Base-by-base conservation (phyloP, 2,797 vertebrate genomes). In the Cossypha niveicapilla region DNA sequence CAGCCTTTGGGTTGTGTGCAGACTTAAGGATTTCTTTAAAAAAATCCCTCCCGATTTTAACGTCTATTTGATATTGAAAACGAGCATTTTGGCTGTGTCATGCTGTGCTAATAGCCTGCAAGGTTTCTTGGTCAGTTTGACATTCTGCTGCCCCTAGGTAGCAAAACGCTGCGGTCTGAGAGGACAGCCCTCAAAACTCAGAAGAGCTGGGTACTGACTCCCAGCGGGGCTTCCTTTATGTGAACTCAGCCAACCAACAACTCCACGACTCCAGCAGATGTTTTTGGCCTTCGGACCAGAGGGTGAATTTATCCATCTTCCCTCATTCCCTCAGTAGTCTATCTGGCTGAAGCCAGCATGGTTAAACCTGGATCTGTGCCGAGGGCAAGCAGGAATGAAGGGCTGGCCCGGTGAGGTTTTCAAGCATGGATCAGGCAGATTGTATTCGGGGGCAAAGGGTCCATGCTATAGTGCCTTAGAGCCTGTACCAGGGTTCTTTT, bases 211-310 rank as follows among this genome's bases (percentile, higher is more conserved):
- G 88, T 53, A 80, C 41, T 7, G 11, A 50, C 54, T 95, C 88
- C 94, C 96, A 83, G 78, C 0, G 23, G 67, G 50, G 78, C 74
- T 96, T 95, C 90, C 88, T 96, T 96, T 45, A 62, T 97, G 94
- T 96, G 95, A 97, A 94, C 67, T 92, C 88, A 90, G 92, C 94
- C 97, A 88, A 72, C 97, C 96, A 97, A 54, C 96, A 97, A 96
- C 96, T 96, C 88, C 13, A 89, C 93, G 96, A 97, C 96, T 97
- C 96, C 50, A 51, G 81, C 94, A 97, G 95, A 97, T 96, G 96
- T 97, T 96, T 97, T 94, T 96, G 81, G 93, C 96, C 97, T 92
- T 92, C 79, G 73, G 87, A 93, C 90, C 72, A 27, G 28, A 89
- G 94, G 92, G 86, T 94, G 90, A 94, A 95, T 95, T 93, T 93